Percentiles rank a stretch among this genome's conserved stretches.
These are phyloP conservation scores for Garrulus glandarius DNA, from an alignment of 2,797 vertebrate genomes.

Conservation along the genomic window DNA sequence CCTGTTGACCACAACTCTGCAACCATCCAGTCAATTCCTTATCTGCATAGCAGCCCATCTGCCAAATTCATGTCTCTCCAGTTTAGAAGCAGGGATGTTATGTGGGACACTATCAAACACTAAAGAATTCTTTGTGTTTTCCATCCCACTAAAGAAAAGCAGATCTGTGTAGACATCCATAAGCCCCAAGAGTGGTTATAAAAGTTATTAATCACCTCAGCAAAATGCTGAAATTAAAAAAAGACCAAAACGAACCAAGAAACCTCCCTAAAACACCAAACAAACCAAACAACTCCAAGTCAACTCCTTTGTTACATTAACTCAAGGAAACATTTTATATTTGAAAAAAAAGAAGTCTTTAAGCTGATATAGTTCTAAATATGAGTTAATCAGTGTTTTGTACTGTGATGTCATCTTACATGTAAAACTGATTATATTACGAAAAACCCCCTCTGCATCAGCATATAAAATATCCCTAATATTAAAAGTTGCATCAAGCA, in stretches of 20 bases:
- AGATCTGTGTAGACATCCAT: background rate
- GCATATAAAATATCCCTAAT: background rate
- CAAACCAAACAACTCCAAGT: background rate
- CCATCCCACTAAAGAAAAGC: background rate
- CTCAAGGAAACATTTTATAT: background rate
- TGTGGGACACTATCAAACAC: background rate
- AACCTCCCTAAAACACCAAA: background rate
- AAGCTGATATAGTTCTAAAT: background rate
- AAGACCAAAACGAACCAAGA: background rate
- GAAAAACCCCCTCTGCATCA: fast-evolving
- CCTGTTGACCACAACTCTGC: background rate
- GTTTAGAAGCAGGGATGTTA: background rate
- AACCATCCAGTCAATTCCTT: background rate
- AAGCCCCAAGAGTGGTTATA: background rate
- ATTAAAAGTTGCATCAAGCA: background rate
- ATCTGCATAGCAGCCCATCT: background rate
- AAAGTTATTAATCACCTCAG: background rate
- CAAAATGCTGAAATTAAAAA: background rate
- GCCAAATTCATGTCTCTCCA: background rate
- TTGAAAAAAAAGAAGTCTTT: background rate
- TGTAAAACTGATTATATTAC: background rate
- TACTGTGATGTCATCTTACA: background rate
- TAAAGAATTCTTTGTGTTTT: background rate
- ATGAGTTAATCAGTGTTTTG: background rate
- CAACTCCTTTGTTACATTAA: background rate